Evolutionary conservation across 2,797 vertebrate genomes (phyloP).

Genomic region (Pristis pectinata): DNA sequence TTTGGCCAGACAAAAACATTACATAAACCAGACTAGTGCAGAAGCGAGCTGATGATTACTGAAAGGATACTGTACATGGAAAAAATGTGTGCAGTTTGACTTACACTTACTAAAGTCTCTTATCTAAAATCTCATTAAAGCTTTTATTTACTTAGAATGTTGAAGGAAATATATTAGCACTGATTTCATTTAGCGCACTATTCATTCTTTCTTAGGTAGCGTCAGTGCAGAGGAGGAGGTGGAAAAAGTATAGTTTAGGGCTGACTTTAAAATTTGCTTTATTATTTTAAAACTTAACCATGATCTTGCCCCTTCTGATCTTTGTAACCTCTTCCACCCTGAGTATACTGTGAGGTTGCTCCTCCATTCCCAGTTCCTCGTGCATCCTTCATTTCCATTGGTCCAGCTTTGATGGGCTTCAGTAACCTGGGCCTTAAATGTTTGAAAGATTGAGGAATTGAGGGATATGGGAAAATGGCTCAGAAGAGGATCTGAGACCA

Average conservation of each 20-base stretch:
- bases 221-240: no score
- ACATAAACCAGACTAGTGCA: conserved; percentile 27
- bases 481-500: no score
- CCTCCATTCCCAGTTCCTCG: not conserved
- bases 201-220: not conserved
- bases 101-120: conserved; percentile 16
- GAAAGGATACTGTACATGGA: conserved; percentile 27
- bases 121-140: not conserved
- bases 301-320: not conserved
- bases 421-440: not conserved
- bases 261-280: not conserved
- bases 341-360: not conserved
- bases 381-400: not conserved
- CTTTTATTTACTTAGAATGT: conserved; percentile 21
- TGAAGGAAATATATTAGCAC: not conserved
- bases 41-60: conserved; percentile 16
- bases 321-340: not conserved
- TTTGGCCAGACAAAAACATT: conserved; percentile 28
- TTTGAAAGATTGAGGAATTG: no score
- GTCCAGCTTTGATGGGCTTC: not conserved
- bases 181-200: not conserved
- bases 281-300: not conserved
- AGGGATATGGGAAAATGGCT: no score
- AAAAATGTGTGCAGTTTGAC: not conserved
- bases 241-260: not conserved